Conservation (phyloP, 2,797 vertebrate species). For the Leucoraja ocellata region DNA sequence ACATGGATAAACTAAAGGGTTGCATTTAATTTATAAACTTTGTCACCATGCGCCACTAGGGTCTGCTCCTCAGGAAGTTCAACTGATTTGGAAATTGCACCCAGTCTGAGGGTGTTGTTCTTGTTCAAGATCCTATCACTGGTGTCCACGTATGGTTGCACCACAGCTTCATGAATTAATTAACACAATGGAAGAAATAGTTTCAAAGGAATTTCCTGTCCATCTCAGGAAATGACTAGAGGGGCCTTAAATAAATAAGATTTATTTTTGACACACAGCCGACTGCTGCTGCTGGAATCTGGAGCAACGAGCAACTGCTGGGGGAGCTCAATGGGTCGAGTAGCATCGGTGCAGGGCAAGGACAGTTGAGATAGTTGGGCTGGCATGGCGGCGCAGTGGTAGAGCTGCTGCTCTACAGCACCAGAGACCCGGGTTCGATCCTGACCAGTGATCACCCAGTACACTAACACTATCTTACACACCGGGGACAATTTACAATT, state of each 20-base stretch:
- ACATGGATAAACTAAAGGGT: not conserved
- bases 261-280: no score
- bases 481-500: no score
- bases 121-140: not conserved
- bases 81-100: not conserved
- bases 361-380: no score
- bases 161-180: not conserved
- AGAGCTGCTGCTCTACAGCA: no score
- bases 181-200: slow-evolving; percentile 9
- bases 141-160: not conserved
- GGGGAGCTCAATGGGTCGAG: no score
- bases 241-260: not conserved
- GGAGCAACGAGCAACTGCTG: no score
- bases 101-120: not conserved
- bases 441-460: no score
- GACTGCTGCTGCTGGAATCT: no score
- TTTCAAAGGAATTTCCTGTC: slow-evolving; percentile 17
- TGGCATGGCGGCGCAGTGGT: no score
- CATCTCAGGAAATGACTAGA: slow-evolving; percentile 12
- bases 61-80: not conserved
- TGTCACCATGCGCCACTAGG: not conserved
- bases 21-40: not conserved
- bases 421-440: no score
- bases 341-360: no score
- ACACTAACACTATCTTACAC: no score